phyloP scores from a whole-genome alignment of 2,797 vertebrate species.

The Eidolon dupreanum region DNA sequence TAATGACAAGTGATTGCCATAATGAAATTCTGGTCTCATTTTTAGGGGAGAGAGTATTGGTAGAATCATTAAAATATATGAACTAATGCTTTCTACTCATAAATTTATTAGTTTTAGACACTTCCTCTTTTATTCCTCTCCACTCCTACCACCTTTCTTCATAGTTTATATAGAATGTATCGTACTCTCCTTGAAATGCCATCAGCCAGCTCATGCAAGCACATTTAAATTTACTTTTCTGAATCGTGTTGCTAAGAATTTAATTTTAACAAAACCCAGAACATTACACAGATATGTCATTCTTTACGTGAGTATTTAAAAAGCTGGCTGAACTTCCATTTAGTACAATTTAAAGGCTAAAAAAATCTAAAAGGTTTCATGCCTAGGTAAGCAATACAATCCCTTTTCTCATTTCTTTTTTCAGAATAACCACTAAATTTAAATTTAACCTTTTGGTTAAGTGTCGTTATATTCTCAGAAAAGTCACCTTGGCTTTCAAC shows the following conservation, averaged over 20 bases:
- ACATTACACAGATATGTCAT: background rate
- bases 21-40: conserved; percentile 41
- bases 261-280: conserved; percentile 37
- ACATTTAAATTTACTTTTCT: conserved; percentile 46
- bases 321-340: background rate
- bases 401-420: conserved; percentile 19
- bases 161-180: background rate
- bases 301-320: conserved; percentile 20
- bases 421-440: conserved; percentile 17
- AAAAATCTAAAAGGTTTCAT: background rate
- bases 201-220: background rate
- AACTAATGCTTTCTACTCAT: background rate
- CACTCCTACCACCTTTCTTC: background rate
- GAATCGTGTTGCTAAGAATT: background rate
- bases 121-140: background rate
- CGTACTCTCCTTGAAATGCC: background rate
- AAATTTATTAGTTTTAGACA: conserved; percentile 18
- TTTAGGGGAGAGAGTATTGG: background rate
- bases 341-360: conserved; percentile 23
- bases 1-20: conserved; percentile 17
- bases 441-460: conserved; percentile 32
- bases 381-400: background rate
- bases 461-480: background rate
- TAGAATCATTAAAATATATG: conserved; percentile 36
- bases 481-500: background rate